Conservation (phyloP, 2,113 vertebrate genomes). For the Gallinago media region DNA sequence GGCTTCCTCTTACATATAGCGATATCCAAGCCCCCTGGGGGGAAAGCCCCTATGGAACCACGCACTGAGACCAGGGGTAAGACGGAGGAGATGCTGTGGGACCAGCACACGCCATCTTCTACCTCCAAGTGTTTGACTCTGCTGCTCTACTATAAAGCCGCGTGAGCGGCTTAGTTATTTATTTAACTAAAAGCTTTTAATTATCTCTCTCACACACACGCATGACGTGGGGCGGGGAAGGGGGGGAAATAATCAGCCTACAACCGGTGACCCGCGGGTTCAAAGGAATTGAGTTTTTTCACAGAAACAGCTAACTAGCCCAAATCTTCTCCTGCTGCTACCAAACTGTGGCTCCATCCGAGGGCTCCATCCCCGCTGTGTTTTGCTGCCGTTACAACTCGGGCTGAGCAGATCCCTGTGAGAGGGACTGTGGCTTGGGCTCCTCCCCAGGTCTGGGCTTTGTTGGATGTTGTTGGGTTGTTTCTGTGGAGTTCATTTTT, state of each 20-base stretch:
- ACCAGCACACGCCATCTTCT: background rate
- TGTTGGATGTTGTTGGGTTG: too few relatives aligned
- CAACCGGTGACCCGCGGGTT: background rate
- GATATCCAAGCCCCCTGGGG: too few relatives aligned
- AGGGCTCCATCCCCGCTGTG: rapidly evolving
- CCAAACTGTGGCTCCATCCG: rapidly evolving
- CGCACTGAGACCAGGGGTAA: too few relatives aligned
- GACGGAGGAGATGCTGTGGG: background rate
- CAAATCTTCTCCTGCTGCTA: background rate
- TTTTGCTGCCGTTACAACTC: background rate
- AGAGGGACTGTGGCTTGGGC: background rate
- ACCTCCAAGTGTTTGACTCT: background rate
- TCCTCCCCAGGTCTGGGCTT: background rate
- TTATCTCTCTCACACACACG: constrained; percentile 44
- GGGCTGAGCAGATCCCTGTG: background rate
- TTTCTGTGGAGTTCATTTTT: too few relatives aligned
- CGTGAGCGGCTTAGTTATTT: constrained; percentile 6
- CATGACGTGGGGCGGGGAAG: constrained; percentile 6
- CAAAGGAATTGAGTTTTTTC: constrained; percentile 25
- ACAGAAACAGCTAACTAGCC: background rate
- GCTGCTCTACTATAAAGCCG: background rate
- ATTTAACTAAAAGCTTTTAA: constrained; percentile 61
- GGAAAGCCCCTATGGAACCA: too few relatives aligned
- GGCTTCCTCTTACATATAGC: background rate
- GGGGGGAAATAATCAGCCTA: constrained; percentile 43